A percentile compares a stretch with the other conserved stretches of the same genome.
Evolutionary conservation across 2,113 vertebrate species (phyloP).

Genomic region (Pseudopipra pipra): DNA sequence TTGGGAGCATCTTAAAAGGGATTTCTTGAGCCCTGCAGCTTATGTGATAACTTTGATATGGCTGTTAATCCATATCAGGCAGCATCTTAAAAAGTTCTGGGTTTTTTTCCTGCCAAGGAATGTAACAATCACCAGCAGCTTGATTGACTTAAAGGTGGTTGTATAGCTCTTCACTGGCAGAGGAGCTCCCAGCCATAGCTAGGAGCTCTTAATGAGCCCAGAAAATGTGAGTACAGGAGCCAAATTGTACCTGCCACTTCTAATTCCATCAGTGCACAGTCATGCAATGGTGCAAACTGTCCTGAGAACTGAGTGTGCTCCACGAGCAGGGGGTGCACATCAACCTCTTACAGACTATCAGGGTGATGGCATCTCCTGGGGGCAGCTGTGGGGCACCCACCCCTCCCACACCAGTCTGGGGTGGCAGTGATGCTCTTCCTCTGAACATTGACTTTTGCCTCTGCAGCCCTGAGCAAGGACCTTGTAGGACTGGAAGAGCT

Average conservation of each 20-base stretch:
- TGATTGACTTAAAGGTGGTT: background rate
- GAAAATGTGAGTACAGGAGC: background rate
- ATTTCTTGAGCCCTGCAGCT: background rate
- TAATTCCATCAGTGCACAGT: background rate
- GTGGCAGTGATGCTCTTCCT: background rate
- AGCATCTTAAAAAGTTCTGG: background rate
- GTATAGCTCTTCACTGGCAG: background rate
- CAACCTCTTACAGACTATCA: accelerated
- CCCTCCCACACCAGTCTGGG: background rate
- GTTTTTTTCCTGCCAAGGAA: background rate
- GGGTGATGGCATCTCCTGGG: background rate
- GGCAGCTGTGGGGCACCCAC: background rate
- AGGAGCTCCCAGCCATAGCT: background rate
- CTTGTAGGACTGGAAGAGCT: background rate
- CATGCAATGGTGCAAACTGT: background rate
- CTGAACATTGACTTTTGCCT: no score
- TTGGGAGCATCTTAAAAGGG: background rate
- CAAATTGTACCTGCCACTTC: background rate
- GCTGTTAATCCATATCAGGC: background rate
- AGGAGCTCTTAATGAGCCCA: background rate
- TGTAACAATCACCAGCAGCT: background rate
- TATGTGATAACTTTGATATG: background rate
- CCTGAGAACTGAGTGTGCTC: background rate
- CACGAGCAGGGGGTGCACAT: background rate
- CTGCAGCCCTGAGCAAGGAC: background rate